Evolutionary conservation across 2,888 invertebrate genomes (phyloP), one percentile per base, ranked within the genome.

Genomic region (Myathropa florea): DNA sequence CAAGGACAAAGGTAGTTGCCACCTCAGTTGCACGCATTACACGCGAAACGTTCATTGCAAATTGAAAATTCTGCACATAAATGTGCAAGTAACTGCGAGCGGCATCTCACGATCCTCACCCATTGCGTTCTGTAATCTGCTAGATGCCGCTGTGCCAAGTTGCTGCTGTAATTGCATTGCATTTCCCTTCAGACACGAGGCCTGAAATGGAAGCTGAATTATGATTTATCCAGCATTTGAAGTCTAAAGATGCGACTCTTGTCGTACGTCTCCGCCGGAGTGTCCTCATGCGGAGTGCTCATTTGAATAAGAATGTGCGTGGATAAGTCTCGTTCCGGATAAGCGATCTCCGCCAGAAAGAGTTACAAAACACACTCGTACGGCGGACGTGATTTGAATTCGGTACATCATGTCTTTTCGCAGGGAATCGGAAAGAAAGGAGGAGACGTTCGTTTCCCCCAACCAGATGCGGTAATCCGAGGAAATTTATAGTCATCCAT

Each of bases 1-100:
- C 86, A 86, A 86, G 86, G 86, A 83, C 86, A 86, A 75, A 86
- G 83, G 83, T 86, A 83, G 36, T 73, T 83, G 86, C 78, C 86
- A 86, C 83, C 63, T 73, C 21, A 73, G 36, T 60, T 36, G 70
- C 68, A 78, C 83, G 72, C 73, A 71, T 73, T 53, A 21, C 53
- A 84, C 80, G 80, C 75, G 68, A 83, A 68, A 21, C 71, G 39
- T 39, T 77, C 70, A 65, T 18, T 80, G 70, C 3, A 79, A 80
- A 84, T 81, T 82, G 82, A 78, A 46, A 46, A 81, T 68, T 46
- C 4, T 57, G 18, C 63, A 57, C 70, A 75, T 76, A 26, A 10
- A 24, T 72, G n/a, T n/a, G n/a, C n/a, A n/a, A n/a, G n/a, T n/a
- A n/a, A n/a, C n/a, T n/a, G 9, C 9, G 9, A 30, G 68, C 53